Percentiles rank a stretch among this genome's conserved stretches.
Conservation (phyloP, 2,888 invertebrate species). For the Schizotus pectinicornis region DNA sequence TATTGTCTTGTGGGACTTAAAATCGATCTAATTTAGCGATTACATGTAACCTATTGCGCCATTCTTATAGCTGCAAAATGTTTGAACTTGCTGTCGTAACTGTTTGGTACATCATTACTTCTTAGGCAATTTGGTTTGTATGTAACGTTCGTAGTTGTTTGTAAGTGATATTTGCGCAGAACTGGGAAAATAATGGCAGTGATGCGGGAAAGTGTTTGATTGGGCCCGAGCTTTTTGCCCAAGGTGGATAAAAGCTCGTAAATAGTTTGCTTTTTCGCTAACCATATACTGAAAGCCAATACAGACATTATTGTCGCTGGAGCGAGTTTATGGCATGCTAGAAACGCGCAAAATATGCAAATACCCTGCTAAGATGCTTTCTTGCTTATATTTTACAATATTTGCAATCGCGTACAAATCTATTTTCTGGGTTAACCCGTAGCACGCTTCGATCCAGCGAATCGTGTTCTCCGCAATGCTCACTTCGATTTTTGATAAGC, state of each 20-base stretch:
- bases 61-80: too few relatives aligned
- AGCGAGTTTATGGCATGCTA: conserved; percentile 30
- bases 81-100: too few relatives aligned
- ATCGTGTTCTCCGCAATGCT: conserved; percentile 39
- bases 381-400: too few relatives aligned
- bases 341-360: conserved; percentile 33
- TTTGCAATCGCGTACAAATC: conserved; percentile 36
- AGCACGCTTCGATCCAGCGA: conserved; percentile 39
- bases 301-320: conserved; percentile 32
- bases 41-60: too few relatives aligned
- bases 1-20: too few relatives aligned
- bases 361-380: conserved; percentile 23
- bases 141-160: too few relatives aligned
- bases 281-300: conserved; percentile 28
- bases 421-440: conserved; percentile 39
- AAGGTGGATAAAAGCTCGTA: conserved; percentile 27
- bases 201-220: conserved; percentile 12
- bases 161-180: too few relatives aligned
- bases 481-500: conserved; percentile 42
- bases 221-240: conserved; percentile 27
- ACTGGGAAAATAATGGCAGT: background rate
- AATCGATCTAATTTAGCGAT: too few relatives aligned
- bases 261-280: conserved; percentile 27
- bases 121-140: too few relatives aligned
- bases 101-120: too few relatives aligned